Evolutionary conservation across 2,797 vertebrate species (phyloP).

Genomic region (Brachyalestes nurse): DNA sequence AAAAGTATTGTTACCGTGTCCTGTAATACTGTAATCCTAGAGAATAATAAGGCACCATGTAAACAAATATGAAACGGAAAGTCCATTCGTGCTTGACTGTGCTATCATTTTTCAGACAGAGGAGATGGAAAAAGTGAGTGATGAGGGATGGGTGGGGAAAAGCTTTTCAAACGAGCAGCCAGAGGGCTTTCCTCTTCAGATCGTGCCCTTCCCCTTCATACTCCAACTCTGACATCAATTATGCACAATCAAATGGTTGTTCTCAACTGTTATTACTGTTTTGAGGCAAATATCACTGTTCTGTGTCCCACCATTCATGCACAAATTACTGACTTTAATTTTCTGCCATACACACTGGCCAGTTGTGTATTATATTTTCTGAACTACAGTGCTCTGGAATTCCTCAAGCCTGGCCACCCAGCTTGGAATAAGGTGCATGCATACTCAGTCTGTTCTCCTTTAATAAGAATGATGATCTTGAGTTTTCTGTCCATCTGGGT

Average conservation of each 20-base stretch:
- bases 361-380: constrained; percentile 19
- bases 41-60: constrained; percentile 35
- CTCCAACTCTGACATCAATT: constrained; percentile 47
- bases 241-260: constrained; percentile 45
- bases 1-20: constrained; percentile 25
- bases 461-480: constrained; percentile 7
- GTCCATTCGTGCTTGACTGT: constrained; percentile 14
- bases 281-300: constrained; percentile 35
- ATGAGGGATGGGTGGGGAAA: neutral
- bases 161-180: constrained; percentile 32
- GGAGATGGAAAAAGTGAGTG: constrained; percentile 19
- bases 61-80: constrained; percentile 41
- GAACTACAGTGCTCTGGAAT: constrained; percentile 19
- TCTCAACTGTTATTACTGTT: constrained; percentile 27
- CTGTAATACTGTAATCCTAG: constrained; percentile 40
- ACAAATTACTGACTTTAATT: constrained; percentile 21
- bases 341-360: constrained; percentile 24
- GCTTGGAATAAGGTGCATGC: constrained; percentile 27
- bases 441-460: constrained; percentile 6
- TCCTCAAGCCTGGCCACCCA: constrained; percentile 22
- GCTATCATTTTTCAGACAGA: constrained; percentile 12
- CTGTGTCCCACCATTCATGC: constrained; percentile 30
- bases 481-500: neutral
- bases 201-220: constrained; percentile 33
- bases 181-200: constrained; percentile 42